These are phyloP conservation scores for Drosophila birchii DNA, from an alignment of 2,888 invertebrate genomes.

Conservation along the genomic window DNA sequence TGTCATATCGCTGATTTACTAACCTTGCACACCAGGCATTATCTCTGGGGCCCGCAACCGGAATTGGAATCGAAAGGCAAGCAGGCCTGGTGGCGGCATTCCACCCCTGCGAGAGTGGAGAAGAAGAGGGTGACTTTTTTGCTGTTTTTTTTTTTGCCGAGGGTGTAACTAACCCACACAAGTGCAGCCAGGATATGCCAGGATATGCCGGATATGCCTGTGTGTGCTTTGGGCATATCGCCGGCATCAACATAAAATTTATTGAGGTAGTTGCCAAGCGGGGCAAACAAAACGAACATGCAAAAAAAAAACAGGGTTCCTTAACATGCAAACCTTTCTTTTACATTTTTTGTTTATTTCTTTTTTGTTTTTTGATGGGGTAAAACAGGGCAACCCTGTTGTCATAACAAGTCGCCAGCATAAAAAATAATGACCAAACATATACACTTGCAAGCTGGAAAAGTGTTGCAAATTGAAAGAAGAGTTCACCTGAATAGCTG, in stretches of 20 bases:
- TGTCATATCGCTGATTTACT: constrained; percentile 78
- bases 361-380: background rate
- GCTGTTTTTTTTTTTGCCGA: background rate
- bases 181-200: constrained; percentile 45
- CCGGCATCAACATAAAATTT: constrained; percentile 75
- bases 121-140: constrained; percentile 31
- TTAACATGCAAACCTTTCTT: constrained; percentile 49
- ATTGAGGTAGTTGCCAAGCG: constrained; percentile 77
- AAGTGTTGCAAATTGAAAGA: constrained; percentile 61
- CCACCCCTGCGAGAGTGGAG: constrained; percentile 45
- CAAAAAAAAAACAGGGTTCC: constrained; percentile 36
- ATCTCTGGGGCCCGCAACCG: constrained; percentile 49
- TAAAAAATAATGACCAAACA: constrained; percentile 57
- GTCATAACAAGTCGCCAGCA: constrained; percentile 71
- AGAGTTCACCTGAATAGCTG: constrained; percentile 30
- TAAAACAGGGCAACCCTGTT: constrained; percentile 48
- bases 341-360: constrained; percentile 8
- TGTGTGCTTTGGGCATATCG: constrained; percentile 37
- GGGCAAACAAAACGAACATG: constrained; percentile 46
- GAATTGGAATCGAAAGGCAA: background rate
- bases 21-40: constrained; percentile 70
- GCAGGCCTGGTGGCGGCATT: constrained; percentile 6
- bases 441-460: constrained; percentile 13
- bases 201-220: too few species aligned
- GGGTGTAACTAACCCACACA: constrained; percentile 55